Base-by-base conservation (phyloP, 1,140 invertebrate genomes). In the Meteorus sp. region DNA sequence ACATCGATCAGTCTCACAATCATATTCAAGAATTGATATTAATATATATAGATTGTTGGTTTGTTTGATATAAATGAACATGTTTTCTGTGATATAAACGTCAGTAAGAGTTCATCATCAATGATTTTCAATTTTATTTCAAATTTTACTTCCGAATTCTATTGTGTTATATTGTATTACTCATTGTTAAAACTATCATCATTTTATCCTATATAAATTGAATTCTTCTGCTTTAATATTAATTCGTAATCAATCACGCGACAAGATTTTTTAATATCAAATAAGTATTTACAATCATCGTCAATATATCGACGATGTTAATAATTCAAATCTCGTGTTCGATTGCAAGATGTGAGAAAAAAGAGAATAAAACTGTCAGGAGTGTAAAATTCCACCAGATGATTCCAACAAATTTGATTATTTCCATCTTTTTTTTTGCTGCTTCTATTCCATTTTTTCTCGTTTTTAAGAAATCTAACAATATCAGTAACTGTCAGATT, bases 1-100 rank as follows among this genome's bases (percentile, higher is more conserved):
- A 75, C 61, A 74, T 74, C 74, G 67, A 77, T 78, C 77, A 79
- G 77, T 78, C 76, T 79, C 76, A 73, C 69, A 79, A 78, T 75
- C 75, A 56, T 74, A 66, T 59, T 68, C 50, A 62, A 56, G 35
- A 56, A 43, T 19, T 65, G 66, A 61, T 59, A 59, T 69, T 67
- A 59, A 62, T 67, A 61, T 59, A 59, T 62, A 65, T 56, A 59
- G 45, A 43, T 25, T 17, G 60, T 13, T 52, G 59, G 50, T 31
- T 45, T 57, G 35, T 41, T 23, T 51, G 25, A 29, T 59, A 39
- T 59, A 58, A 59, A 48, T 48, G 13, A 17, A 48, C 13, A 48
- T n/a, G 27, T 25, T 23, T 47, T n/a, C n/a, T 47, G 25, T 50
- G 47, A 50, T 50, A 33, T 50, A 50, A 50, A 50, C 31, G 27